phyloP scores from a whole-genome alignment of 2,797 vertebrate species.

The Sebastes taczanowskii region DNA sequence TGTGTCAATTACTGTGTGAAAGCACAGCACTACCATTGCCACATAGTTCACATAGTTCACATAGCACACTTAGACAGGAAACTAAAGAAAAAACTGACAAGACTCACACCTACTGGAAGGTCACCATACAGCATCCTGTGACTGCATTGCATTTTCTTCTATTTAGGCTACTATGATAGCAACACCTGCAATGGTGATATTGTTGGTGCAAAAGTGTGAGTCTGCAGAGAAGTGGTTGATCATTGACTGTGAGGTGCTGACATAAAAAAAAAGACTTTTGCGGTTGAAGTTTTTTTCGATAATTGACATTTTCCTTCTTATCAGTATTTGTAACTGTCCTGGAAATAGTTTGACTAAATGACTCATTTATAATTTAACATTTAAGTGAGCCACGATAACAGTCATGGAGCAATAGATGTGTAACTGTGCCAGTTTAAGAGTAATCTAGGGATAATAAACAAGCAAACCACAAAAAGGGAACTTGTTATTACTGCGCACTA shows the following conservation, averaged over 20 bases:
- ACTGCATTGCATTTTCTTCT: background rate
- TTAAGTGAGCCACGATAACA: background rate
- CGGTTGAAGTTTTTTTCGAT: background rate
- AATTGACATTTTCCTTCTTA: background rate
- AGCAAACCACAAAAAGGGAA: background rate
- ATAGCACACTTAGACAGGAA: background rate
- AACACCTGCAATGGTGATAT: background rate
- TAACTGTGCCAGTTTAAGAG: background rate
- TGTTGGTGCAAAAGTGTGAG: background rate
- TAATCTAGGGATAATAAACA: background rate
- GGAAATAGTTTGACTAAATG: background rate
- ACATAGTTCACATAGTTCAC: background rate
- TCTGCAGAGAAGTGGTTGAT: background rate
- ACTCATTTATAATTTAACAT: background rate
- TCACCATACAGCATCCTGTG: background rate
- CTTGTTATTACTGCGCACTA: background rate
- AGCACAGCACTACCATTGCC: background rate
- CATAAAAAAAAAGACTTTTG: background rate
- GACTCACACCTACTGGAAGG: background rate
- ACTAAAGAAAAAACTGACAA: too few species aligned
- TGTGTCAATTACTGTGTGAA: background rate
- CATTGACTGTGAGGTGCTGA: background rate
- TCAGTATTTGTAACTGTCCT: background rate
- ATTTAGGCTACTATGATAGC: background rate
- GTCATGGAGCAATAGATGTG: background rate